Evolutionary conservation across 1,140 invertebrate genomes (phyloP).

Genomic region (Dufourea novaeangliae): DNA sequence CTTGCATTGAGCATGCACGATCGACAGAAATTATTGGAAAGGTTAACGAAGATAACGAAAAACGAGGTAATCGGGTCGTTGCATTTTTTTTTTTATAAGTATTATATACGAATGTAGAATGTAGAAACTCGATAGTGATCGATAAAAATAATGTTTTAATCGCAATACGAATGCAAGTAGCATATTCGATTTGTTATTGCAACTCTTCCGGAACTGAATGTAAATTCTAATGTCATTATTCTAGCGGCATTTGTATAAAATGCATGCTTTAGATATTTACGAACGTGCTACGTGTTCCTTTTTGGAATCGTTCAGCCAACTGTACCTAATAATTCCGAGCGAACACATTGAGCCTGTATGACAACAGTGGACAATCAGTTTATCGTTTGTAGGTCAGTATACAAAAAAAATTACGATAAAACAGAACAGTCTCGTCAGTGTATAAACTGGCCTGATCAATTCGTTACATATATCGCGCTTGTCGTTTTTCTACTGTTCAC

Average conservation of each 20-base stretch:
- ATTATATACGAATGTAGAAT: background rate
- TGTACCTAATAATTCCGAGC: background rate
- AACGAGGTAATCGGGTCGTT: background rate
- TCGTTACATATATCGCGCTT: background rate
- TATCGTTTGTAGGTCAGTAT: too few relatives aligned
- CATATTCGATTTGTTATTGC: background rate
- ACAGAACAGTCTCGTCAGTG: background rate
- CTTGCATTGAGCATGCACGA: background rate
- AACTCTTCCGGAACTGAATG: background rate
- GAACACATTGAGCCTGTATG: background rate
- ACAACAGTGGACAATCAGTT: background rate
- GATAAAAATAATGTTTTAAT: background rate
- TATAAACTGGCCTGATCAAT: background rate
- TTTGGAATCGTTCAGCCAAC: background rate
- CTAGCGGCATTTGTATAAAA: background rate
- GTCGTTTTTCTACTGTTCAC: background rate
- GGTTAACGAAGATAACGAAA: background rate
- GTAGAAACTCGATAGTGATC: background rate
- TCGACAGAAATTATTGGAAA: background rate
- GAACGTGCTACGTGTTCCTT: too few relatives aligned
- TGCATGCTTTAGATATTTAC: too few relatives aligned
- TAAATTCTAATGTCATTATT: background rate
- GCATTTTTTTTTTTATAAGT: background rate
- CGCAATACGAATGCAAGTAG: background rate
- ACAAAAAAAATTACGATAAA: too few relatives aligned